Evolutionary conservation across 2,888 invertebrate genomes (phyloP), one percentile per base, ranked within the genome.

Genomic region (Anticlea derivata): DNA sequence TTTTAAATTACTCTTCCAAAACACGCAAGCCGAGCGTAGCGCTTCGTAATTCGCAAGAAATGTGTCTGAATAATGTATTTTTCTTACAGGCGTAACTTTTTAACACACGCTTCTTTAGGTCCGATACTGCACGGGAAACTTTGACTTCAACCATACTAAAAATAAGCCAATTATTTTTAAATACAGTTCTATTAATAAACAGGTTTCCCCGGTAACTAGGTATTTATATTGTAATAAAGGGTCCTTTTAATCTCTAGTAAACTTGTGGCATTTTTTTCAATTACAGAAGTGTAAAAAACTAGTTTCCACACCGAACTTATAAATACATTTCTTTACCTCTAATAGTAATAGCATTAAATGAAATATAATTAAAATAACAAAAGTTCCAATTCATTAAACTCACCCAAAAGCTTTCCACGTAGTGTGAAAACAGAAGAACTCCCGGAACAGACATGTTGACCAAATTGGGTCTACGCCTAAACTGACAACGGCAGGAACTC

Each of bases 371-470:
- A 7, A 5, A 33, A 27, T 23, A 37, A 24, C 8, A 40, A 49
- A 52, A 24, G 27, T 44, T 47, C 27, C 34, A 24, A 58, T 35
- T 26, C 40, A 55, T 40, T 39, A 50, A 62, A 87, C 89, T 87
- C 64, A 90, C 89, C 89, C 85, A 87, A 83, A 89, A 84, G 81
- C 80, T 88, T 75, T 85, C 88, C 68, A 90, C 73, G 68, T 86
- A 90, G 66, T 84, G 76, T 60, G 88, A 81, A 75, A 88, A 83
- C 58, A 87, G 73, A 56, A 87, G 82, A 74, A 80, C 79, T 73
- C 83, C 89, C 75, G 87, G 85, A 78, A 88, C 77, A 72, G 81
- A 80, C 89, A 90, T 90, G 65, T 64, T 83, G 65, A 57, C 72
- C 70, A 66, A 77, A 65, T 73, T 68, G 70, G 68, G 68, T 75